These are phyloP conservation scores for Smutsia temminckii DNA, from an alignment of 2,797 vertebrate species.

Conservation along the genomic window DNA sequence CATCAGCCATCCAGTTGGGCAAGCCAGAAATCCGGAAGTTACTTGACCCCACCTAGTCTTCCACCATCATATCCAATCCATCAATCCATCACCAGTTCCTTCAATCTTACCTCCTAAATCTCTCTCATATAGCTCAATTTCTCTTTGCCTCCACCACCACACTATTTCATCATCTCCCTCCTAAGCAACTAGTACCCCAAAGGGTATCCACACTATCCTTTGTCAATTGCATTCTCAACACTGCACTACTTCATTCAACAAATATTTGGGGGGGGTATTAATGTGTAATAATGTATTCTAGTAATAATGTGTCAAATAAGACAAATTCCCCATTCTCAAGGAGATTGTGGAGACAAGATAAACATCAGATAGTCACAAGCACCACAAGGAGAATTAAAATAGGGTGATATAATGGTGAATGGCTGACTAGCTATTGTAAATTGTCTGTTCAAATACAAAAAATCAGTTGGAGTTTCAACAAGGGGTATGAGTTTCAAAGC, in stretches of 20 bases:
- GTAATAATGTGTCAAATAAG: not conserved
- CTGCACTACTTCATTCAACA: not conserved
- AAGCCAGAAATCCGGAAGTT: conserved; percentile 35
- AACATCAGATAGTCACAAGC: not conserved
- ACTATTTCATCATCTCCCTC: not conserved
- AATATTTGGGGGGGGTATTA: not conserved
- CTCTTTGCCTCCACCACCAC: not conserved
- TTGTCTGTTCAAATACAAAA: conserved; percentile 25
- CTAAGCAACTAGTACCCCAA: not conserved
- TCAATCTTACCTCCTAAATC: not conserved
- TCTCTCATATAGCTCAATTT: conserved; percentile 20
- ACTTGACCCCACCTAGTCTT: not conserved
- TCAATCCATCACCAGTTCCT: conserved; percentile 20
- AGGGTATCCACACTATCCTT: not conserved
- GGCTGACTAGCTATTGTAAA: not conserved
- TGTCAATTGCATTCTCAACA: not conserved
- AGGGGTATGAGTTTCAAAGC: not conserved
- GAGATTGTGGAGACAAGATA: not conserved
- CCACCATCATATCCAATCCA: not conserved
- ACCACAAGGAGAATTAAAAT: not conserved
- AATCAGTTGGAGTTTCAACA: not conserved
- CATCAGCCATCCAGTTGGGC: not conserved
- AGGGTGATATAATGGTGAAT: not conserved
- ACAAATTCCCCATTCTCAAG: not conserved
- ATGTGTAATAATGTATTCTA: not conserved